Evolutionary conservation across 2,888 invertebrate species (phyloP), one percentile per base, ranked within the genome.

Genomic region (Idaea biselata): DNA sequence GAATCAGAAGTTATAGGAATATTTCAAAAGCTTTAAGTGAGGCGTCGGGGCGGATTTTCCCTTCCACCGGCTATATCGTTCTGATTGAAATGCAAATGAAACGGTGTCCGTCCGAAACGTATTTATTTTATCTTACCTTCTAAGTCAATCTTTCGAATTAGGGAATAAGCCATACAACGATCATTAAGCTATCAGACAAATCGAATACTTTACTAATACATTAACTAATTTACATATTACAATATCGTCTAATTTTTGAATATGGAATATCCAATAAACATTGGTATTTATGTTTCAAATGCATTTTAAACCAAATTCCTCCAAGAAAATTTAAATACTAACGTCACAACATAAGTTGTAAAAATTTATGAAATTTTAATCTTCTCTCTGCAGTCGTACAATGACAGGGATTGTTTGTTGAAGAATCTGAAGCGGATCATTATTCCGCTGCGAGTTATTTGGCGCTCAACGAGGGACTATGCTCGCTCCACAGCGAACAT

Each of bases 1-100:
- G 86, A 87, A 86, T 89, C 89, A 87, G 82, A 90, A 91, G 87
- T 91, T 91, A 91, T 90, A 88, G 87, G 90, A 90, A 91, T 90
- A 91, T 91, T 91, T 90, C 85, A 87, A 89, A 89, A 88, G 89
- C 89, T 88, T 88, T 86, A 90, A 89, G 88, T 88, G 86, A 90
- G 87, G 88, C 88, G 89, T 86, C 86, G 81, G 82, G 86, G 86
- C 86, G 88, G 87, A 90, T 89, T 91, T 90, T 90, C 86, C 87
- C 88, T 87, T 88, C 85, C 86, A 89, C 81, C 85, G 87, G 86
- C 86, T 88, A 89, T 90, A 90, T 87, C 86, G 84, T 84, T 85
- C 88, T 89, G 89, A 91, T 91, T 90, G 90, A 89, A 89, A 91
- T 91, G 91, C 89, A 89, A 91, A 91, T 91, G 86, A 87, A 89